These are phyloP conservation scores for Petrocephalus zakoni DNA, from an alignment of 2,113 vertebrate genomes.

Conservation along the genomic window DNA sequence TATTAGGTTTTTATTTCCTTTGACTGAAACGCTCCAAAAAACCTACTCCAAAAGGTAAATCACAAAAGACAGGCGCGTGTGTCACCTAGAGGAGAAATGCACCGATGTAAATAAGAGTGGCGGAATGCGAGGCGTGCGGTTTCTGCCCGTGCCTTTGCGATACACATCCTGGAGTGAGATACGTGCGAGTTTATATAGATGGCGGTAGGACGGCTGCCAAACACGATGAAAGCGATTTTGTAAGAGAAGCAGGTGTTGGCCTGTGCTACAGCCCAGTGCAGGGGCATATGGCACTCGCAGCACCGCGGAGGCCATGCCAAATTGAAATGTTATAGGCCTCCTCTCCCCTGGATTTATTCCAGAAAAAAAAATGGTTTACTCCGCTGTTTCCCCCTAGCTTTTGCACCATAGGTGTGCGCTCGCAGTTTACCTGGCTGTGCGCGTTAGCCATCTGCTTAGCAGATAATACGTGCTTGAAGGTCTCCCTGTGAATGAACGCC, in stretches of 20 bases:
- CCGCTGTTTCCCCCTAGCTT: not conserved
- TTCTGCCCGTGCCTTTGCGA: not conserved
- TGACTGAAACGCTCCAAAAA: not conserved
- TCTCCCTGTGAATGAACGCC: not conserved
- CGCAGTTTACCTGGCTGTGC: not conserved
- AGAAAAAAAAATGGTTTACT: not conserved
- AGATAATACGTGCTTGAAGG: not conserved
- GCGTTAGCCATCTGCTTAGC: not conserved
- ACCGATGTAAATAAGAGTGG: not conserved
- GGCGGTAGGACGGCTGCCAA: not conserved
- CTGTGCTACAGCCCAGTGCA: not conserved
- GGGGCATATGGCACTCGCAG: not conserved
- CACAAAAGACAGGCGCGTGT: not conserved
- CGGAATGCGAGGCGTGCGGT: not conserved
- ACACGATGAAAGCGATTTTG: not conserved
- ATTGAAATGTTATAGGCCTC: not conserved
- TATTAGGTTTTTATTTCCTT: not conserved
- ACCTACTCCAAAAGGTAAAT: not conserved
- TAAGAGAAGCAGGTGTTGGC: constrained; percentile 5
- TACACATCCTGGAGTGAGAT: not conserved
- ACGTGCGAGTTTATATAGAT: not conserved
- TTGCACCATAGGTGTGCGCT: not conserved
- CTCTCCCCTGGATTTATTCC: not conserved
- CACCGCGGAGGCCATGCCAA: not conserved
- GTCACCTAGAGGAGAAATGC: not conserved